phyloP scores from a whole-genome alignment of 2,888 invertebrate species.

The Subacronicta megacephala region DNA sequence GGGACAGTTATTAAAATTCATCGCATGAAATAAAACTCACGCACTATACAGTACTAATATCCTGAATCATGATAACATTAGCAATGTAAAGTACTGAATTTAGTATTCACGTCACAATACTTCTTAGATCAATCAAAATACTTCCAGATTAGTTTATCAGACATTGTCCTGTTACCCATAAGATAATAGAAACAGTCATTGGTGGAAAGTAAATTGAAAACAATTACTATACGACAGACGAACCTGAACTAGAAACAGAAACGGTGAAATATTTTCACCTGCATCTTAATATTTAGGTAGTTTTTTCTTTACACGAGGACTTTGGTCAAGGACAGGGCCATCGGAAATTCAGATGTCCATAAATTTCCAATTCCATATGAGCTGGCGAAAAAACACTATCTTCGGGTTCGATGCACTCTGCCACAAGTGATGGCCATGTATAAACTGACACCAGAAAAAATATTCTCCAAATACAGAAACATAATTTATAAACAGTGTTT shows the following conservation, averaged over 20 bases:
- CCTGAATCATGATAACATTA: too few species aligned
- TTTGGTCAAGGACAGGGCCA: slow-evolving; percentile 69
- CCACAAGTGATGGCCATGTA: slow-evolving; percentile 48
- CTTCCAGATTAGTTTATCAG: background rate
- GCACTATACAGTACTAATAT: too few species aligned
- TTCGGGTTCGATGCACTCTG: slow-evolving; percentile 64
- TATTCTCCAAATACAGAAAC: slow-evolving; percentile 24
- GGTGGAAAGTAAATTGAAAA: background rate
- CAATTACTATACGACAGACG: background rate
- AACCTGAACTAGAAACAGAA: slow-evolving; percentile 21
- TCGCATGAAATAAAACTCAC: too few species aligned
- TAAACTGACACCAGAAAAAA: slow-evolving; percentile 41
- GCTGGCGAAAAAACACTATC: slow-evolving; percentile 54
- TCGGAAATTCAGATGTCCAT: slow-evolving; percentile 69
- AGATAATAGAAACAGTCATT: background rate
- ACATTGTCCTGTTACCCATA: background rate
- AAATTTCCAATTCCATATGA: slow-evolving; percentile 65
- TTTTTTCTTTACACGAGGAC: slow-evolving; percentile 57
- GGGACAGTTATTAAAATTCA: too few species aligned
- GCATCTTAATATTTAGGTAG: slow-evolving; percentile 43
- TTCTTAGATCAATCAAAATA: background rate
- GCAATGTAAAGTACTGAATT: background rate
- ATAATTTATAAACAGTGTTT: slow-evolving; percentile 21
- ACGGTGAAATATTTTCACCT: slow-evolving; percentile 43
- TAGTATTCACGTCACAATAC: background rate